Conservation (phyloP, 64 coral and sea anemone genomes). For the Platygyra sinensis region DNA sequence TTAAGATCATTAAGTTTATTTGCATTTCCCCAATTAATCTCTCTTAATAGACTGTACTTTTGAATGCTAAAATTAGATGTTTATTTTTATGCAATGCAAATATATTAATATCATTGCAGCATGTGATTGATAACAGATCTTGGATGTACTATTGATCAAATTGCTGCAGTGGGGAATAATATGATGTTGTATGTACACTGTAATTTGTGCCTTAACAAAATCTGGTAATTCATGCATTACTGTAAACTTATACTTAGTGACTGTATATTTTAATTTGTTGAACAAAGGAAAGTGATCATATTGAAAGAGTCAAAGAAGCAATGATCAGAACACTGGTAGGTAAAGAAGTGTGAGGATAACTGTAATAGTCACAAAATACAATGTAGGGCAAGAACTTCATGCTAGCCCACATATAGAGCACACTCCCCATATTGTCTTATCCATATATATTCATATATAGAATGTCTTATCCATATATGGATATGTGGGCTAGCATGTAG, state of each 20-base stretch:
- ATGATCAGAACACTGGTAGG: constrained; percentile 85
- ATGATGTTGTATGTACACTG: too few species aligned
- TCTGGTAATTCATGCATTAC: neutral
- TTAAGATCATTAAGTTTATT: too few species aligned
- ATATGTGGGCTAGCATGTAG: too few species aligned
- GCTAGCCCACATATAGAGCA: too few species aligned
- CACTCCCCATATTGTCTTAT: too few species aligned
- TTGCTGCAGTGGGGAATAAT: too few species aligned
- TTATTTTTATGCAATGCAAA: neutral
- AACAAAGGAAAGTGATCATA: constrained; percentile 74
- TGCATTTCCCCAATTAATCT: too few species aligned
- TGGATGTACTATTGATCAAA: neutral
- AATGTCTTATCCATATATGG: too few species aligned
- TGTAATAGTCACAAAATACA: neutral
- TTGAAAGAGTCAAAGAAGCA: constrained; percentile 92
- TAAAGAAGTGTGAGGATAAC: neutral
- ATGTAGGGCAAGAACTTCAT: too few species aligned
- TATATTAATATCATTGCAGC: neutral
- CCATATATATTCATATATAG: too few species aligned
- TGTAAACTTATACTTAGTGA: neutral
- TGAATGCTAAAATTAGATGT: neutral
- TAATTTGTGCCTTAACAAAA: too few species aligned
- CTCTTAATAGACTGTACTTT: too few species aligned
- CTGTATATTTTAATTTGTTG: neutral
- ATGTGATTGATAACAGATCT: neutral